phyloP scores from a whole-genome alignment of 2,113 vertebrate species.

The Sisor rabdophorus region DNA sequence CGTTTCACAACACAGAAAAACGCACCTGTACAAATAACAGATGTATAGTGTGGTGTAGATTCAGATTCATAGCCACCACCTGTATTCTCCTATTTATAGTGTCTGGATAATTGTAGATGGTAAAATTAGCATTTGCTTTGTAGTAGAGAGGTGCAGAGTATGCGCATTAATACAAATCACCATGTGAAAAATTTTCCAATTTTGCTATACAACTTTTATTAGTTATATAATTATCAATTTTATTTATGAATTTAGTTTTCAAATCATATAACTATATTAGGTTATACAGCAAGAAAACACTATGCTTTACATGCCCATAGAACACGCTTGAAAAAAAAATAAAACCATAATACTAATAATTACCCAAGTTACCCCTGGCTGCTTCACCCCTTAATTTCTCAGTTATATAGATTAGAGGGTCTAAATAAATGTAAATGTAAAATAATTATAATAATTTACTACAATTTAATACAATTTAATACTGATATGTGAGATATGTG shows the following conservation, averaged over 20 bases:
- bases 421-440: too few relatives aligned
- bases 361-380: too few relatives aligned
- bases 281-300: background rate
- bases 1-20: background rate
- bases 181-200: background rate
- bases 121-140: constrained; percentile 35
- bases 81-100: constrained; percentile 31
- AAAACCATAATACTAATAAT: background rate
- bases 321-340: background rate
- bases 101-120: constrained; percentile 30
- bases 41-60: background rate
- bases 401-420: too few relatives aligned
- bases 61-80: background rate
- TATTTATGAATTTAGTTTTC: too few relatives aligned
- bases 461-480: too few relatives aligned
- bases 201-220: too few relatives aligned
- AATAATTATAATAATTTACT: background rate
- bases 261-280: background rate
- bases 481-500: too few relatives aligned
- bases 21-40: background rate
- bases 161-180: constrained; percentile 9
- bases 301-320: background rate
- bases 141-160: constrained; percentile 18
- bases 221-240: too few relatives aligned
- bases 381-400: too few relatives aligned